These are phyloP conservation scores for Serinus canaria DNA, from an alignment of 2,113 vertebrate genomes.

Conservation along the genomic window DNA sequence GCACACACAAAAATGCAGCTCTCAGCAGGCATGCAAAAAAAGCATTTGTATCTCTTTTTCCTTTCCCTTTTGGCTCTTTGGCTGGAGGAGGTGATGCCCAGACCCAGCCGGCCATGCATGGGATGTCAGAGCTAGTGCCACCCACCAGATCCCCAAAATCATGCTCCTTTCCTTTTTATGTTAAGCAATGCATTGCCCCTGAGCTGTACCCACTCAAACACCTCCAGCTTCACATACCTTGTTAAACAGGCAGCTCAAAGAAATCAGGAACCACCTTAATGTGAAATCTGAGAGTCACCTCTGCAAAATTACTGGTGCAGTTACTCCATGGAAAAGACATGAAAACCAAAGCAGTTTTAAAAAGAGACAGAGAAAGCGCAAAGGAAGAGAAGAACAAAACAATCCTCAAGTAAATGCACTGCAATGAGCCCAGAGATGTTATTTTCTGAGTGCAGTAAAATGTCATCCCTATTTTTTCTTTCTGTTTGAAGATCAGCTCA, in stretches of 20 bases:
- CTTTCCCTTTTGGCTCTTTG: not conserved
- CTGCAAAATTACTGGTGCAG: not conserved
- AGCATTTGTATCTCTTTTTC: not conserved
- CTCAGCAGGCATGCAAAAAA: not conserved
- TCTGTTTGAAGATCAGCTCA: not conserved
- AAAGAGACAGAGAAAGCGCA: not conserved
- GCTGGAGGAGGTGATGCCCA: not conserved
- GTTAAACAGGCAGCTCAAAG: not conserved
- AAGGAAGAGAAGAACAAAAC: not conserved
- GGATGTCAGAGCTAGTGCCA: not conserved
- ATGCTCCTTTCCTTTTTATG: not conserved
- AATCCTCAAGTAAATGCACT: not conserved
- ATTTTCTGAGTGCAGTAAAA: rapidly evolving
- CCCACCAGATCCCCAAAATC: not conserved
- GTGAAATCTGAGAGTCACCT: not conserved
- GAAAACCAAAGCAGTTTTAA: not conserved
- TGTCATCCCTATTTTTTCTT: not conserved
- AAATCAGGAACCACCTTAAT: not conserved
- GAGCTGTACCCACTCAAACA: not conserved
- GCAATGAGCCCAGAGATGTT: not conserved
- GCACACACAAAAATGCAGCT: not conserved
- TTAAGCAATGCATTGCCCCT: not conserved
- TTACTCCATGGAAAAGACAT: not conserved
- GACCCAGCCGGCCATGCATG: not conserved
- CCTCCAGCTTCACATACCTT: not conserved